Percentiles rank a stretch among this genome's conserved stretches.
Evolutionary conservation across 1,140 invertebrate species (phyloP).

Genomic region (Venturia canescens): DNA sequence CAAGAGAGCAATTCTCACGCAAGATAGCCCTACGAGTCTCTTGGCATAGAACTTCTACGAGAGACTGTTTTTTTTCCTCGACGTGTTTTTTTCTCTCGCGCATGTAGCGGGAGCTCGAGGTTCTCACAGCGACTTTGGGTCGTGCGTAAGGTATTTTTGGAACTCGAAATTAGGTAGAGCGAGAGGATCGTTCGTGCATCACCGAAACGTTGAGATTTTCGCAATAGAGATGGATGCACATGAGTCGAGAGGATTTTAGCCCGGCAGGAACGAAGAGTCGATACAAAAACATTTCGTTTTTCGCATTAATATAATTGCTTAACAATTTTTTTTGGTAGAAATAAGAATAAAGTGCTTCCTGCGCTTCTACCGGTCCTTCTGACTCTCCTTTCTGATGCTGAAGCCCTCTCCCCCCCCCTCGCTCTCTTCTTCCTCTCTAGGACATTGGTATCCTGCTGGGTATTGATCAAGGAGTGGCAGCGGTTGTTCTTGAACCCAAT

Average conservation of each 20-base stretch:
- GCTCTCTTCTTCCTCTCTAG: conserved; percentile 38
- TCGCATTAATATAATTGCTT: no score
- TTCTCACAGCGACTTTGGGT: conserved; percentile 55
- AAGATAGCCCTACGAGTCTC: neutral
- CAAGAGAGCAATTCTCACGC: conserved; percentile 33
- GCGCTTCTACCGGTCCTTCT: neutral
- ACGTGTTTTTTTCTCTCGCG: neutral
- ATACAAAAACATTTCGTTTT: no score
- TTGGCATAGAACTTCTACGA: neutral
- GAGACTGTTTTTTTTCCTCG: neutral
- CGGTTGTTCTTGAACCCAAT: conserved; percentile 71
- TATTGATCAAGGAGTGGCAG: conserved; percentile 73
- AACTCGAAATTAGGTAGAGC: conserved; percentile 65
- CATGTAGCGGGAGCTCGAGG: conserved; percentile 46
- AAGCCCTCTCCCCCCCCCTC: neutral
- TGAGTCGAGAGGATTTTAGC: conserved; percentile 71
- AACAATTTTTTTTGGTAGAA: no score
- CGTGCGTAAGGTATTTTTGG: conserved; percentile 63
- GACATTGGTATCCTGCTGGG: conserved; percentile 61
- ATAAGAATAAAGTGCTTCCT: neutral
- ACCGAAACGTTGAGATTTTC: conserved; percentile 63
- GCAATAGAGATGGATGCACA: conserved; percentile 34
- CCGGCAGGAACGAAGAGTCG: conserved; percentile 57
- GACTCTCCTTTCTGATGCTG: neutral
- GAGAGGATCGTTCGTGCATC: conserved; percentile 64